These are phyloP conservation scores for Salmo trutta DNA, from an alignment of 2,797 vertebrate species.

Conservation along the genomic window DNA sequence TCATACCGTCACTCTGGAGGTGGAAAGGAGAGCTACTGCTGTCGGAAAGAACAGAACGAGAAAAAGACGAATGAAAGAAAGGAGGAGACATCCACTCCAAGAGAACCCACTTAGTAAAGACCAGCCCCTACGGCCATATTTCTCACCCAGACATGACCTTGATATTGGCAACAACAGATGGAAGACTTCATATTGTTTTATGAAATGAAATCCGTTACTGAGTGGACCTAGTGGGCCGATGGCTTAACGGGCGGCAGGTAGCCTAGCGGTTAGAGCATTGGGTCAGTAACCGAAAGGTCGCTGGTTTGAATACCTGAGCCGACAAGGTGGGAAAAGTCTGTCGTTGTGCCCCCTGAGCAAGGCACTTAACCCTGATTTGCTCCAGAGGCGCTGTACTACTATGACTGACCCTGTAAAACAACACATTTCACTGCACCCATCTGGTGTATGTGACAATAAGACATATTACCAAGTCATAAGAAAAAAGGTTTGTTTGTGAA, in stretches of 20 bases:
- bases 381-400: no score
- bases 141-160: not conserved
- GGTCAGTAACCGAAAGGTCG: no score
- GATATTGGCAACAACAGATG: not conserved
- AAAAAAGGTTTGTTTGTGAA: not conserved
- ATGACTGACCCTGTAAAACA: no score
- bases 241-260: no score
- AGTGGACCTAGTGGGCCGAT: no score
- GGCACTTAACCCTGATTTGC: no score
- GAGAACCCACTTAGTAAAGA: constrained; percentile 49
- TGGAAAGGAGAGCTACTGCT: constrained; percentile 44
- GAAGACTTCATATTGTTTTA: not conserved
- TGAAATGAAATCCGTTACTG: not conserved
- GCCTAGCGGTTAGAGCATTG: no score
- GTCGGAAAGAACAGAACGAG: constrained; percentile 40
- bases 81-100: constrained; percentile 14
- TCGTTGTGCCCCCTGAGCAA: no score
- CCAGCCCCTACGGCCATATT: not conserved
- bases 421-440: no score
- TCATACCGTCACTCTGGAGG: constrained; percentile 46
- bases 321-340: no score
- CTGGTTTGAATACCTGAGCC: no score
- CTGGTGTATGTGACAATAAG: no score
- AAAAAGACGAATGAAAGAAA: constrained; percentile 19
- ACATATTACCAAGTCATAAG: not conserved